Percentiles rank a stretch among this genome's conserved stretches.
phyloP scores from a whole-genome alignment of 2,797 vertebrate species.

The Pelobates cultripes region DNA sequence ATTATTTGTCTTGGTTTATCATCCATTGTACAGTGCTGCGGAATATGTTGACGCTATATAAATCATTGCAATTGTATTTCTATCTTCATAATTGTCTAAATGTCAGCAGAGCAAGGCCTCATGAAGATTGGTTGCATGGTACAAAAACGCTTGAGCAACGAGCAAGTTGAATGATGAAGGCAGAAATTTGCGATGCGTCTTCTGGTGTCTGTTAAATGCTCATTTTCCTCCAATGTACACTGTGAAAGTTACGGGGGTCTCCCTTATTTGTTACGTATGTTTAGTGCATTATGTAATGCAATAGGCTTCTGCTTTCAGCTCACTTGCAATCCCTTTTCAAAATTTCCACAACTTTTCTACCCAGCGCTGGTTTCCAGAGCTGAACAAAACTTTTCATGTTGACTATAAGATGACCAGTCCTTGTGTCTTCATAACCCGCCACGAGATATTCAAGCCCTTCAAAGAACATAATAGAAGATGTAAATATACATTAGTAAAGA shows the following conservation, averaged over 20 bases:
- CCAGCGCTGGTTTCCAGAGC: slow-evolving; percentile 88
- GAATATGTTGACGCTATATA: too few species aligned
- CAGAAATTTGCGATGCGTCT: neutral
- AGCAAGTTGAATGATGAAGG: neutral
- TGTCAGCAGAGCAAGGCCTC: slow-evolving; percentile 41
- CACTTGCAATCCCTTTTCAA: slow-evolving; percentile 88
- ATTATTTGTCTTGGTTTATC: too few species aligned
- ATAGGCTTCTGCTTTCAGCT: slow-evolving; percentile 55
- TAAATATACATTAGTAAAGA: too few species aligned
- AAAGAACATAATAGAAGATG: slow-evolving; percentile 38
- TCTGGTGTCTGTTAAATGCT: slow-evolving; percentile 46
- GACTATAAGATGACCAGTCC: slow-evolving; percentile 84
- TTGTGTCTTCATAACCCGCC: slow-evolving; percentile 87
- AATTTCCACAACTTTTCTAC: slow-evolving; percentile 87
- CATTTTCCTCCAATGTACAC: slow-evolving; percentile 64
- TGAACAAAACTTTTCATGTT: slow-evolving; percentile 98
- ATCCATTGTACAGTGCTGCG: too few species aligned
- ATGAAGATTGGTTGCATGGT: neutral
- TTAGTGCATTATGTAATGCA: slow-evolving; percentile 67
- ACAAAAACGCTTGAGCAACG: neutral
- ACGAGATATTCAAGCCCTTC: slow-evolving; percentile 92
- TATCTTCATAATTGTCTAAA: slow-evolving; percentile 31
- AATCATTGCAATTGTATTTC: too few species aligned
- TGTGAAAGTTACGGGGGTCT: slow-evolving; percentile 68
- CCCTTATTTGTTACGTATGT: slow-evolving; percentile 60